Evolutionary conservation across 2,113 vertebrate species (phyloP).

Genomic region (Engraulis encrasicolus): DNA sequence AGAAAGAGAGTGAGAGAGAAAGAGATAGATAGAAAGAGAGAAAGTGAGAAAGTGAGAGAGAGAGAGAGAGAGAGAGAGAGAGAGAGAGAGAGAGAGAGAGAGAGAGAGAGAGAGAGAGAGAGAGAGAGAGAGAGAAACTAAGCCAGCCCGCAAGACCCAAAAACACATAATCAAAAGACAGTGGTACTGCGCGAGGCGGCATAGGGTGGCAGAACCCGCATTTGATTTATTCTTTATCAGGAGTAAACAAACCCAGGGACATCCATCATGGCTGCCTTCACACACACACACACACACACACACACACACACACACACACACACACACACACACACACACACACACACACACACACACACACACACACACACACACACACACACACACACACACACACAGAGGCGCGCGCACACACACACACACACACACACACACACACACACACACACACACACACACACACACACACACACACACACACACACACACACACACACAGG

Average conservation of each 20-base stretch:
- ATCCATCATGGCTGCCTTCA: not conserved
- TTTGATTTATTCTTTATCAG: constrained; percentile 5
- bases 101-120: no score
- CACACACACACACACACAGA: not conserved
- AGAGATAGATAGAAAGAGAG: no score
- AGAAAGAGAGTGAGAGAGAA: no score
- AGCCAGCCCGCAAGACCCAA: not conserved
- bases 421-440: not conserved
- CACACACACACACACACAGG: not conserved
- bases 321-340: not conserved
- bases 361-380: not conserved
- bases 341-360: not conserved
- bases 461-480: not conserved
- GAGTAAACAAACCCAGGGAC: not conserved
- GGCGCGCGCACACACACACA: not conserved
- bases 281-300: not conserved
- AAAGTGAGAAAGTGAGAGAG: no score
- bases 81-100: no score
- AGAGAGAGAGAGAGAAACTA: no score
- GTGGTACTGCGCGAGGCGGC: not conserved
- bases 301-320: not conserved
- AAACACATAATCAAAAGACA: constrained; percentile 13
- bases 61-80: no score
- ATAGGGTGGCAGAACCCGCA: not conserved
- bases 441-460: not conserved